phyloP scores from a whole-genome alignment of 2,797 vertebrate species.

The Chiloscyllium punctatum region DNA sequence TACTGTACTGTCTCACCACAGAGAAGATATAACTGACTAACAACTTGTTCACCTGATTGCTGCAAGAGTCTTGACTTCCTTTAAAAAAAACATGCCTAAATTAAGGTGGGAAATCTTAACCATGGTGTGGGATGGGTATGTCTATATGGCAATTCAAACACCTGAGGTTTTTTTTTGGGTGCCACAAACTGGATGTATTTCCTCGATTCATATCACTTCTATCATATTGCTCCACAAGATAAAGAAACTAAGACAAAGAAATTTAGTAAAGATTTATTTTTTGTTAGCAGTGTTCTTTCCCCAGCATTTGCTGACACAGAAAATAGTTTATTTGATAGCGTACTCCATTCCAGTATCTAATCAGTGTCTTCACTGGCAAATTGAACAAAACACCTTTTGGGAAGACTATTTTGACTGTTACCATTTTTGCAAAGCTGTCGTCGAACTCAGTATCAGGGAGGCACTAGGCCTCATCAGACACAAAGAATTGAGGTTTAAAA shows the following conservation, averaged over 20 bases:
- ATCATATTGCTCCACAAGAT: not conserved
- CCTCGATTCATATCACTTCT: not conserved
- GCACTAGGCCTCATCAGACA: not conserved
- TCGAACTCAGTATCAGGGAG: not conserved
- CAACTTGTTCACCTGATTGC: not conserved
- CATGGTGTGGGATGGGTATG: not conserved
- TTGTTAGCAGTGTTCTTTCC: not conserved
- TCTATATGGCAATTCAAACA: not conserved
- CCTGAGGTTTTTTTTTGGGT: not conserved
- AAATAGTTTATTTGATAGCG: not conserved
- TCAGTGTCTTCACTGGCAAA: not conserved
- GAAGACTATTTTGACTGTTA: not conserved
- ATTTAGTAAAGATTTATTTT: not conserved
- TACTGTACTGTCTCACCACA: not conserved
- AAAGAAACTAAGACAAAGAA: not conserved
- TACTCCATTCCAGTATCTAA: not conserved
- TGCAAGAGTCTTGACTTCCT: not conserved
- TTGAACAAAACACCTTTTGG: too few relatives aligned
- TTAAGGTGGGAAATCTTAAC: not conserved
- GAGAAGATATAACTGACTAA: not conserved
- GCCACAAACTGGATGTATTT: not conserved
- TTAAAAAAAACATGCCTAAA: not conserved
- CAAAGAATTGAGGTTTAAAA: not conserved
- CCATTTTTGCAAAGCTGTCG: not conserved
- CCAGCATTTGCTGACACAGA: not conserved